Percentiles rank a stretch among this genome's conserved stretches.
phyloP scores from a whole-genome alignment of 2,888 invertebrate species.

The Eilema depressum region DNA sequence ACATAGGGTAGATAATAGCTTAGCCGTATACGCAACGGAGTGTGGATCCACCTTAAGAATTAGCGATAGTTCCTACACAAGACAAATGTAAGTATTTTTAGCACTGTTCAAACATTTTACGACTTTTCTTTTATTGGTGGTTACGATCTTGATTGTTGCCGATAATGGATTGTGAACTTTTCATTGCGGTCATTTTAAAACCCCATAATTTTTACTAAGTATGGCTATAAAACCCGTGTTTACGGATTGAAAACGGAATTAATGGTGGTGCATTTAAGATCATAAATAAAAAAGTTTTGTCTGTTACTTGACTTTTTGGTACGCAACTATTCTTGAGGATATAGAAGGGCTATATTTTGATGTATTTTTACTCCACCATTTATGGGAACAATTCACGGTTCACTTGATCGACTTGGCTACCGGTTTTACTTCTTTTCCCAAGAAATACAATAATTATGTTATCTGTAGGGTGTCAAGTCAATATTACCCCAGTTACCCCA shows the following conservation, averaged over 20 bases:
- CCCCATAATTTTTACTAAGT: slow-evolving; percentile 8
- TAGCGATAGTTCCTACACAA: neutral
- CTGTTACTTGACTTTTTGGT: too few species aligned
- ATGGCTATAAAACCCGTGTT: slow-evolving; percentile 14
- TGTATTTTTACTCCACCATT: neutral
- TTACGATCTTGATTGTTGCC: neutral
- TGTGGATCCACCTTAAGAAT: neutral
- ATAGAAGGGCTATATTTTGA: neutral
- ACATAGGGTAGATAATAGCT: too few species aligned
- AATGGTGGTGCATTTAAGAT: neutral
- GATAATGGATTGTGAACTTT: neutral
- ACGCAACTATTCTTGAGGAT: neutral
- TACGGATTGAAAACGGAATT: neutral
- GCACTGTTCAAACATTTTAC: neutral
- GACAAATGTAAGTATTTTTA: neutral
- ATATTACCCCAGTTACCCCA: neutral
- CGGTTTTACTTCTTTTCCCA: too few species aligned
- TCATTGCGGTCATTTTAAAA: neutral
- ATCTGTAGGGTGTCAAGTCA: neutral
- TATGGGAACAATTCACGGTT: neutral
- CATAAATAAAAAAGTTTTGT: slow-evolving; percentile 2
- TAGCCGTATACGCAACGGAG: neutral
- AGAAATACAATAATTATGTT: too few species aligned
- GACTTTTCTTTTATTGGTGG: neutral
- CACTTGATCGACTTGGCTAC: neutral